A percentile compares a stretch with the other conserved stretches of the same genome.
These are phyloP conservation scores for Octonoba sinensis DNA, from an alignment of 2,888 invertebrate genomes.

Conservation along the genomic window DNA sequence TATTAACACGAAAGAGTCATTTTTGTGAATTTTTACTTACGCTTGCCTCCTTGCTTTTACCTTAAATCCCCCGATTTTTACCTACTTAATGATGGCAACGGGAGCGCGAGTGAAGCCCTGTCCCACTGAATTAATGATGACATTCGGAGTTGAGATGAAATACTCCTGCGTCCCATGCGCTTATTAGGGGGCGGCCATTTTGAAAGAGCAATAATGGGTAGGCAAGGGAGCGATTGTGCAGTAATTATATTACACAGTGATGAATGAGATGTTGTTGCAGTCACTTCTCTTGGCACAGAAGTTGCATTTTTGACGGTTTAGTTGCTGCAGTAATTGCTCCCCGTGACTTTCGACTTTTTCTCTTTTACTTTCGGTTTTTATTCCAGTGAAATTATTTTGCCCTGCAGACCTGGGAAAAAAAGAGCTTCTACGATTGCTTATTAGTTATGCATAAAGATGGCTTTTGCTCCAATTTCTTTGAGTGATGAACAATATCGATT, in stretches of 20 bases:
- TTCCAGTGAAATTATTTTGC: no score
- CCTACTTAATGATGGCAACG: constrained; percentile 48
- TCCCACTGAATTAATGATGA: constrained; percentile 53
- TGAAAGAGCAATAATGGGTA: constrained; percentile 31
- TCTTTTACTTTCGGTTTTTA: no score
- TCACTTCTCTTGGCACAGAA: constrained; percentile 6
- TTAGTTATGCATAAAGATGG: no score
- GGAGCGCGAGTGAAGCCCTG: constrained; percentile 6
- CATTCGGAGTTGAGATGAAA: constrained; percentile 52
- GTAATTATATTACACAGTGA: constrained; percentile 47
- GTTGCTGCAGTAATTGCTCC: constrained; percentile 14
- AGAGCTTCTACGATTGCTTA: no score
- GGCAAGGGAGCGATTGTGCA: constrained; percentile 46
- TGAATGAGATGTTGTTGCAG: constrained; percentile 21
- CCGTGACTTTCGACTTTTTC: no score
- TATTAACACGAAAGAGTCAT: constrained; percentile 35
- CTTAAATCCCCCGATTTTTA: constrained; percentile 43
- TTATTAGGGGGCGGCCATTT: constrained; percentile 20
- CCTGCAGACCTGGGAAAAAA: no score
- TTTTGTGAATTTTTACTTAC: constrained; percentile 19
- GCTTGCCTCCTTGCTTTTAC: background rate
- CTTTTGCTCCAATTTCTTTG: no score
- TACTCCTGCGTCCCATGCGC: constrained; percentile 36
- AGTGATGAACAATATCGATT: no score
- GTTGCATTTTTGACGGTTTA: constrained; percentile 3